Evolutionary conservation across 1,140 invertebrate species (phyloP).

Genomic region (Drosophila paulistorum): DNA sequence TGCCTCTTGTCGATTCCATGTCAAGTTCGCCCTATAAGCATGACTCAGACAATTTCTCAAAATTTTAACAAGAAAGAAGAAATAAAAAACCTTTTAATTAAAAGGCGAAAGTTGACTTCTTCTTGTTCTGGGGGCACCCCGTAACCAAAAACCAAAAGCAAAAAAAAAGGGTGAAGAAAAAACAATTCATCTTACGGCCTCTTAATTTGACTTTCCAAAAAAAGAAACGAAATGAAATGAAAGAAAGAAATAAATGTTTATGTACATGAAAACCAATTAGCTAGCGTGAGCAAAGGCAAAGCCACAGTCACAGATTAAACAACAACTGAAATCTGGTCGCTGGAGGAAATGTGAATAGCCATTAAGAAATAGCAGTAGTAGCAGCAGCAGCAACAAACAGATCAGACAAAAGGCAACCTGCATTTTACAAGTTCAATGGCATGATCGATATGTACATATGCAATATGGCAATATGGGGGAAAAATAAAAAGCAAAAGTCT

Average conservation of each 20-base stretch:
- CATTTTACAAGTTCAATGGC: conserved; percentile 64
- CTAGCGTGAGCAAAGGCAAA: conserved; percentile 37
- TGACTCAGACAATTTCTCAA: conserved; percentile 33
- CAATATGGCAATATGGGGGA: conserved; percentile 47
- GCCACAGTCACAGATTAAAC: conserved; percentile 1
- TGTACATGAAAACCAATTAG: conserved; percentile 66
- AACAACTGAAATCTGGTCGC: not conserved
- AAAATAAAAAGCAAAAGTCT: conserved; percentile 70
- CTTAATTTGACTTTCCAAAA: conserved; percentile 75
- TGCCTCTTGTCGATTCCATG: conserved; percentile 52
- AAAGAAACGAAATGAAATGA: conserved; percentile 28
- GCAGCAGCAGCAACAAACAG: conserved; percentile 10
- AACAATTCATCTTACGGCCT: conserved; percentile 30
- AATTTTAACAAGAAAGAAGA: not conserved
- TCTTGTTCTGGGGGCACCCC: conserved; percentile 43
- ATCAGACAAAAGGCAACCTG: conserved; percentile 46
- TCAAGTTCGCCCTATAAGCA: conserved; percentile 57
- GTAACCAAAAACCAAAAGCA: not conserved
- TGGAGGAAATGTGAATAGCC: conserved; percentile 43
- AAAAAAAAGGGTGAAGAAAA: not conserved
- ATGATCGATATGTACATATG: conserved; percentile 26
- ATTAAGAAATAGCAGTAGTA: conserved; percentile 40
- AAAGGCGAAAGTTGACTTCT: conserved; percentile 55
- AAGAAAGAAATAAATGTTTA: conserved; percentile 44
- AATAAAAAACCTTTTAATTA: conserved; percentile 12